Percentiles rank a stretch among this genome's conserved stretches.
These are phyloP conservation scores for Diarsia brunnea DNA, from an alignment of 2,888 invertebrate species.

Conservation along the genomic window DNA sequence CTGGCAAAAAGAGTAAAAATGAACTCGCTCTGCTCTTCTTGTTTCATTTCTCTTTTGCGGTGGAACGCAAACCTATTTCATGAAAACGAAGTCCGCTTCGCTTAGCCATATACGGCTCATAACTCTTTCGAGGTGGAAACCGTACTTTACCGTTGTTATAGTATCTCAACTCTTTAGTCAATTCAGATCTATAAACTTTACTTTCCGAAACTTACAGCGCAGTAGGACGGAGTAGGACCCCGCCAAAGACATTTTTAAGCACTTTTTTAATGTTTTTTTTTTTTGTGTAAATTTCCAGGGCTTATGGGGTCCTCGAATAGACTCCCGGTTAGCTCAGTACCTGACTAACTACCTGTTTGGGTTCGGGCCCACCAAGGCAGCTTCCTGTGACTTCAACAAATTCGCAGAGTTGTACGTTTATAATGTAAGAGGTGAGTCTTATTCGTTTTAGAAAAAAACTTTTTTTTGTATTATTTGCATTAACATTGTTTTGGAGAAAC, in stretches of 20 bases:
- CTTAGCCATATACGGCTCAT: too few species aligned
- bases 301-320: constrained; percentile 93
- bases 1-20: too few species aligned
- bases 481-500: too few species aligned
- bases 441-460: background rate
- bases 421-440: constrained; percentile 91
- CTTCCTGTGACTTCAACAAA: constrained; percentile 91
- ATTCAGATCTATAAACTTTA: too few species aligned
- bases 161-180: too few species aligned
- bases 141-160: too few species aligned
- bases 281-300: constrained; percentile 86
- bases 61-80: too few species aligned
- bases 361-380: constrained; percentile 86
- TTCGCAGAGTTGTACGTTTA: constrained; percentile 93
- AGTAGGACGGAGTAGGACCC: background rate
- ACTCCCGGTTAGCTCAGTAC: constrained; percentile 92
- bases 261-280: background rate
- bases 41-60: too few species aligned
- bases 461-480: too few species aligned
- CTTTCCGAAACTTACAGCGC: background rate
- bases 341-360: constrained; percentile 93
- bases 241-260: background rate
- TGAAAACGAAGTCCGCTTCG: too few species aligned
- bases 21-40: too few species aligned
- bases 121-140: too few species aligned